Evolutionary conservation across 2,888 invertebrate species (phyloP), one percentile per base, ranked within the genome.

Genomic region (Lymantria dispar): DNA sequence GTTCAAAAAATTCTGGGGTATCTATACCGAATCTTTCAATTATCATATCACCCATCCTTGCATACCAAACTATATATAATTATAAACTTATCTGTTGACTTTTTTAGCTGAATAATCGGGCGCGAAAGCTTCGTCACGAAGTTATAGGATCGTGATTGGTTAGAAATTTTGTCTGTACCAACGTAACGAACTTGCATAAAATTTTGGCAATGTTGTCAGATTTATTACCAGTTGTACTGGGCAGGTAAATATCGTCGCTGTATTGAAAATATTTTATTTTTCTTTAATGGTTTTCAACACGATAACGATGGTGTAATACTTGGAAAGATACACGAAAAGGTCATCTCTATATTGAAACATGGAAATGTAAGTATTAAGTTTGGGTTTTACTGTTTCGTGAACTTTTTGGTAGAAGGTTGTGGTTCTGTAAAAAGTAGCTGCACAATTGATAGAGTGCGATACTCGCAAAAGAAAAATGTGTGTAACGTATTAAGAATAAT

Each of bases 371-470:
- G 83, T 80, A 78, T 58, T 64, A 72, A 76, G 73, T 72, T 72
- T 68, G 47, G 66, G 63, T 71, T 72, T 67, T 66, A 74, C 72
- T 87, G 81, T 89, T 87, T 85, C 65, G 53, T 78, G 76, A 89
- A 91, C 85, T 91, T 91, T 88, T 89, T 81, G 75, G 71, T 78
- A 80, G 82, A 87, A 85, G 86, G 87, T 89, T 89, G 86, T 83
- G 82, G 72, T 80, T 83, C 82, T 85, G 80, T 79, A 86, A 33
- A 89, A 90, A 90, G 87, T 91, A 90, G 85, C 86, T 86, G 81
- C 84, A 85, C 84, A 84, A 78, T 78, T 85, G 80, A 79, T 84
- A 83, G 74, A 88, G 85, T 83, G 82, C 83, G 82, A 87, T 85
- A 79, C 75, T 86, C 74, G 74, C 72, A 66, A 82, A 85, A 83